Evolutionary conservation across 1,140 invertebrate genomes (phyloP), one percentile per base, ranked within the genome.

Genomic region (Bathynomus jamesi): DNA sequence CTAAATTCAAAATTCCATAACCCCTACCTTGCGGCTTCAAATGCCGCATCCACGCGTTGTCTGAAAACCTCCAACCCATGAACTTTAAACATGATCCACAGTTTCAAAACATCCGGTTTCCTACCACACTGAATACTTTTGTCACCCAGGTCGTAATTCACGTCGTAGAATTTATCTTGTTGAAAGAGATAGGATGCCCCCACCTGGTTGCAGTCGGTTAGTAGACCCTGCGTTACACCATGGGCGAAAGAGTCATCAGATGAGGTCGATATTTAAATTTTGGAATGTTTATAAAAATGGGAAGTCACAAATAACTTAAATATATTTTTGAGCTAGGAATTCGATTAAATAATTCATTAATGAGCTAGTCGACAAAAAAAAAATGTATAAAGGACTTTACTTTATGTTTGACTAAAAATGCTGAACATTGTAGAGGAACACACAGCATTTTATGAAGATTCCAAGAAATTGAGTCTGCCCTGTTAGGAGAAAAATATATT

Each of bases 371-470:
- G n/a, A n/a, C n/a, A n/a, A n/a, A n/a, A n/a, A 53, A 8, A 40
- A 17, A 53, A 53, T 53, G 40, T 53, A 17, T 5, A 53, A 53
- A 11, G 13, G 13, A 53, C 40, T 28, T 69, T 46, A 71, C 87
- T 78, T 86, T 82, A 25, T 88, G 84, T 40, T 85, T 86, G 0
- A 89, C 85, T 5, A 97, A 80, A 78, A 95, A 91, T 7, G 92
- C 80, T 0, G 93, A 93, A 80, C 93, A 96, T 79, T 96, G 95
- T 8, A 96, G 83, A 0, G 92, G 91, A 7, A 87, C 91, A 3
- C 93, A 93, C 24, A 94, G 86, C 86, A 95, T 90, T 81, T 96
- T 96, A 79, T 96, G 94, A 0, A 93, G 92, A 84, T 97, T 96
- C 94, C 94, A 96, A 0, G 91, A 87, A 69, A 96, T 85, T 0